phyloP scores from a whole-genome alignment of 2,113 vertebrate species.

The Pangasianodon hypophthalmus region DNA sequence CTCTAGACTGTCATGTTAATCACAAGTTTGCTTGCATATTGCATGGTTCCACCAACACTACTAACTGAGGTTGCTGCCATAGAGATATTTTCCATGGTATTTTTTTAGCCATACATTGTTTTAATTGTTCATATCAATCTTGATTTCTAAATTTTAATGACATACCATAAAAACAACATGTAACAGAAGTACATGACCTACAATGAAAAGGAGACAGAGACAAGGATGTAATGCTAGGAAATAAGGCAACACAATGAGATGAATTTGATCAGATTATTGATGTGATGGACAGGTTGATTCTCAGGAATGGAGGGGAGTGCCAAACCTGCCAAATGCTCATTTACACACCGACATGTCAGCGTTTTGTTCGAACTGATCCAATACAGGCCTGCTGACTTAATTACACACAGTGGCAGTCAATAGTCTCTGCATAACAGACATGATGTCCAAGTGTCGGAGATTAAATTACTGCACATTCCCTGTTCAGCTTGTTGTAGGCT shows the following conservation, averaged over 20 bases:
- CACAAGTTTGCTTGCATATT: neutral
- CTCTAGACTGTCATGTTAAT: conserved; percentile 36
- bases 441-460: conserved; percentile 65
- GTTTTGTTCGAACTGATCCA: conserved; percentile 64
- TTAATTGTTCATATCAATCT: neutral
- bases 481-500: conserved; percentile 31
- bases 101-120: neutral
- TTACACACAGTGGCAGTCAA: conserved; percentile 70
- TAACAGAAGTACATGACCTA: neutral
- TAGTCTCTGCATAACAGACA: conserved; percentile 68
- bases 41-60: neutral
- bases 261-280: conserved; percentile 28
- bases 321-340: conserved; percentile 60
- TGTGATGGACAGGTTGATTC: conserved; percentile 29
- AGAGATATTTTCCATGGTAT: neutral
- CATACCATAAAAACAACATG: neutral
- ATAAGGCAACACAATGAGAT: conserved; percentile 6
- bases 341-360: conserved; percentile 73
- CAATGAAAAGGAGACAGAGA: neutral
- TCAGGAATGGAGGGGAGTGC: neutral
- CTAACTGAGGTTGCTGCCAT: neutral
- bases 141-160: neutral
- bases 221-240: neutral
- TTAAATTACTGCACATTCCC: conserved; percentile 72
- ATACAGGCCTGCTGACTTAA: conserved; percentile 57